A percentile compares a stretch with the other conserved stretches of the same genome.
These are phyloP conservation scores for Chiroxiphia lanceolata DNA, from an alignment of 2,797 vertebrate genomes.

Conservation along the genomic window DNA sequence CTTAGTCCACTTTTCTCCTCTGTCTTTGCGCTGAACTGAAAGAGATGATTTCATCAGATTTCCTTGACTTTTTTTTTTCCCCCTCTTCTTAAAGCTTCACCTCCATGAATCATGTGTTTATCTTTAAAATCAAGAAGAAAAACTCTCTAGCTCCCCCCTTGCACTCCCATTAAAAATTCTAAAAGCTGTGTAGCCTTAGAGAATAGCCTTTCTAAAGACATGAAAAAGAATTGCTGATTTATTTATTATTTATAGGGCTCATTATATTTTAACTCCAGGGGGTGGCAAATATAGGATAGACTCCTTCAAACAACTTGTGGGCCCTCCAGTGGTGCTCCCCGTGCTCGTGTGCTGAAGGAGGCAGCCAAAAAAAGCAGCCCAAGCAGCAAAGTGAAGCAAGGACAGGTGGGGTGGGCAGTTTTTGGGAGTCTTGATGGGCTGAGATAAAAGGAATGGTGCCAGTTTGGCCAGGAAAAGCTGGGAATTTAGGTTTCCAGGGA, in stretches of 20 bases:
- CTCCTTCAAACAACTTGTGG: slow-evolving; percentile 40
- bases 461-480: neutral
- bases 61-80: neutral
- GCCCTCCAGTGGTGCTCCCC: slow-evolving; percentile 44
- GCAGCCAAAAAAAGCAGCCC: neutral
- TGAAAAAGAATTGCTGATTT: slow-evolving; percentile 61
- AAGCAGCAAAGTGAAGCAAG: neutral
- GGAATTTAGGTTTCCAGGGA: neutral
- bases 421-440: fast-evolving
- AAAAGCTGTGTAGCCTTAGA: slow-evolving; percentile 28
- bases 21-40: neutral
- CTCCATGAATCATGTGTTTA: neutral
- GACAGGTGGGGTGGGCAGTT: fast-evolving
- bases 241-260: slow-evolving; percentile 61
- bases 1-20: neutral
- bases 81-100: neutral
- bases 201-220: slow-evolving; percentile 53
- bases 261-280: slow-evolving; percentile 62
- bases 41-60: neutral
- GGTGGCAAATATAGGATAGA: slow-evolving; percentile 4
- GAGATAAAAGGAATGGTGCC: fast-evolving
- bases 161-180: slow-evolving; percentile 46
- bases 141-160: neutral
- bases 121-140: slow-evolving; percentile 32
- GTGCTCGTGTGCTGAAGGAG: fast-evolving